Percentiles rank a stretch among this genome's conserved stretches.
Evolutionary conservation across 2,797 vertebrate genomes (phyloP).

Genomic region (Cuniculus paca): DNA sequence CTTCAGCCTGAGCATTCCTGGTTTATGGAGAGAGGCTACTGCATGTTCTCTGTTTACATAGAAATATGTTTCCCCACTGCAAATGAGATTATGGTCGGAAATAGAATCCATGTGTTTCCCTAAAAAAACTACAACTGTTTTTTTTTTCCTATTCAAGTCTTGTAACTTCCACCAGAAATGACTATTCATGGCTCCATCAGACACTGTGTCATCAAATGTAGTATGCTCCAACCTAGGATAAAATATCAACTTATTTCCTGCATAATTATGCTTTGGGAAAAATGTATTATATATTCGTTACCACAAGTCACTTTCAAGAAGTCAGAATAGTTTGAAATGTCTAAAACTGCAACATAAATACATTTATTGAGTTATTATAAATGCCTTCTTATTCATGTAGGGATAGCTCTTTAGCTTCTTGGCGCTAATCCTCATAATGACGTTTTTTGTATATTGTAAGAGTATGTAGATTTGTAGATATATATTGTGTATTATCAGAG

Average conservation of each 20-base stretch:
- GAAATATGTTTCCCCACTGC: not conserved
- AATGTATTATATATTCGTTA: not conserved
- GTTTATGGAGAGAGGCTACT: not conserved
- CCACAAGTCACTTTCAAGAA: not conserved
- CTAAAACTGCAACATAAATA: not conserved
- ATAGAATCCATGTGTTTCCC: not conserved
- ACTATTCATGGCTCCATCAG: not conserved
- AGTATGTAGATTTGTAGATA: not conserved
- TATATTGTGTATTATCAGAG: not conserved
- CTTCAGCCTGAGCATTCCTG: not conserved
- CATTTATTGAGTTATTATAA: not conserved
- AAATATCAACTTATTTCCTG: not conserved
- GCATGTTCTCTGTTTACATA: not conserved
- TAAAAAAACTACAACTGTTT: not conserved
- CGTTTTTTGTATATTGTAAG: not conserved
- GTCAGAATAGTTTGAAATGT: not conserved
- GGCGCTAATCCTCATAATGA: not conserved
- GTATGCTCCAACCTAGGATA: not conserved
- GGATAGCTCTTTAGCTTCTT: not conserved
- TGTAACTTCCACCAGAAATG: not conserved
- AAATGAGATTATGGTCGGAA: not conserved
- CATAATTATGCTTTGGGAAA: not conserved
- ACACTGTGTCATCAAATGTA: not conserved
- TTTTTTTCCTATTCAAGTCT: not conserved
- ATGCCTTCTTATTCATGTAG: not conserved